phyloP scores from a whole-genome alignment of 2,113 vertebrate species.

The Petrocephalus microphthalmus region DNA sequence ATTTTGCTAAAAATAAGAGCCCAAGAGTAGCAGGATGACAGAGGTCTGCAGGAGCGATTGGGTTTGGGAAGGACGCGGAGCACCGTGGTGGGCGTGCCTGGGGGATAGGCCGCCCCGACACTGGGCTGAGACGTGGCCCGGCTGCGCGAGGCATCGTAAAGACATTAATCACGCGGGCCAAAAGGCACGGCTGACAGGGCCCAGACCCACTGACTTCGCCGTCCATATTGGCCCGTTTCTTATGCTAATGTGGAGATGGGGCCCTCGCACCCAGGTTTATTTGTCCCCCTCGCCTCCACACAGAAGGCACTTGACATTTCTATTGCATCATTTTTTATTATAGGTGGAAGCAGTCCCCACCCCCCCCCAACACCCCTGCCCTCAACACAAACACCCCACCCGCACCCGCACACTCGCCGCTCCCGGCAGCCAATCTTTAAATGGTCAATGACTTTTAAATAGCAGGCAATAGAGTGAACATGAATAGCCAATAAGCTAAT shows the following conservation, averaged over 20 bases:
- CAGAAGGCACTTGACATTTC: constrained; percentile 58
- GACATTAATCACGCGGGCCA: constrained; percentile 91
- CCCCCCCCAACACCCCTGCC: constrained; percentile 42
- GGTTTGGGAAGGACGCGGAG: constrained; percentile 4
- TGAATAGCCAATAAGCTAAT: constrained; percentile 75
- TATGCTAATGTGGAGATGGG: constrained; percentile 81
- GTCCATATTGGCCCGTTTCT: constrained; percentile 75
- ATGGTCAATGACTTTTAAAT: constrained; percentile 75
- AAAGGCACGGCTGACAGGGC: constrained; percentile 82
- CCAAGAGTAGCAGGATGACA: background rate
- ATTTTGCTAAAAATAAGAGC: background rate
- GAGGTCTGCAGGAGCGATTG: background rate
- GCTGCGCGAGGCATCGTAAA: constrained; percentile 90
- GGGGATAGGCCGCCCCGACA: constrained; percentile 47
- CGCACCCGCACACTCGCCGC: constrained; percentile 37
- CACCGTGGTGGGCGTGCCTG: background rate
- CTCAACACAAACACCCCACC: constrained; percentile 41
- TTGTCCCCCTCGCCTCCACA: constrained; percentile 58
- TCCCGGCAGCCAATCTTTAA: constrained; percentile 49
- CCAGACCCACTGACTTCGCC: constrained; percentile 66
- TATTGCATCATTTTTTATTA: constrained; percentile 55
- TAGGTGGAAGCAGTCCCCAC: constrained; percentile 48
- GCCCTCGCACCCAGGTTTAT: constrained; percentile 66
- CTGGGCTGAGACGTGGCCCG: constrained; percentile 60
- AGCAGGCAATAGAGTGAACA: constrained; percentile 73